Conservation (phyloP, 2,888 invertebrate species). For the Limnephilus auricula region DNA sequence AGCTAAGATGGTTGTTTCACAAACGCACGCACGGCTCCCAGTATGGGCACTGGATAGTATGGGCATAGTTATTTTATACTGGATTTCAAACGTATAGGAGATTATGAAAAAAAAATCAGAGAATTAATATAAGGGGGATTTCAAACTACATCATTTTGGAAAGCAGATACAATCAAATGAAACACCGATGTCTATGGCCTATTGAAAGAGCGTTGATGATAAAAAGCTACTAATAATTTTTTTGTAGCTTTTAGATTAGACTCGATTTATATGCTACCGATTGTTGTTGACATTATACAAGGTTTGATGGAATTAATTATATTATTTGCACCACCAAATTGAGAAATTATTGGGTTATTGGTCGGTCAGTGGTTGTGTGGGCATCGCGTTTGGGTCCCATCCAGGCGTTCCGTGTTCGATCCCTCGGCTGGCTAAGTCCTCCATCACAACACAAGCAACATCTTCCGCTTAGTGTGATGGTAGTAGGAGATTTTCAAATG, state of each 20-base stretch:
- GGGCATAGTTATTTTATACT: background rate
- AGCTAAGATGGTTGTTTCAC: background rate
- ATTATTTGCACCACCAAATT: background rate
- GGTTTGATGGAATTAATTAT: background rate
- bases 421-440: too few species aligned
- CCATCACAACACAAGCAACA: too few species aligned
- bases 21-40: background rate
- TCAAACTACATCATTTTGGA: background rate
- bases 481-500: too few species aligned
- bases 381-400: too few species aligned
- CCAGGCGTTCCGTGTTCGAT: too few species aligned
- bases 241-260: background rate
- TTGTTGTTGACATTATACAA: slow-evolving; percentile 34
- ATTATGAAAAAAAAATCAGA: background rate
- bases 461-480: too few species aligned
- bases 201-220: background rate
- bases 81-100: background rate
- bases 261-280: slow-evolving; percentile 20
- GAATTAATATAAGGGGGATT: background rate
- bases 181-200: background rate
- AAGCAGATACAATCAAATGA: background rate
- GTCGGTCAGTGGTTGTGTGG: too few species aligned
- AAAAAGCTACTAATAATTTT: background rate
- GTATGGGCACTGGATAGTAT: background rate
- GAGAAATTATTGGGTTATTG: too few species aligned